Evolutionary conservation across 2,113 vertebrate species (phyloP), one percentile per base, ranked within the genome.

Genomic region (Callithrix jacchus): DNA sequence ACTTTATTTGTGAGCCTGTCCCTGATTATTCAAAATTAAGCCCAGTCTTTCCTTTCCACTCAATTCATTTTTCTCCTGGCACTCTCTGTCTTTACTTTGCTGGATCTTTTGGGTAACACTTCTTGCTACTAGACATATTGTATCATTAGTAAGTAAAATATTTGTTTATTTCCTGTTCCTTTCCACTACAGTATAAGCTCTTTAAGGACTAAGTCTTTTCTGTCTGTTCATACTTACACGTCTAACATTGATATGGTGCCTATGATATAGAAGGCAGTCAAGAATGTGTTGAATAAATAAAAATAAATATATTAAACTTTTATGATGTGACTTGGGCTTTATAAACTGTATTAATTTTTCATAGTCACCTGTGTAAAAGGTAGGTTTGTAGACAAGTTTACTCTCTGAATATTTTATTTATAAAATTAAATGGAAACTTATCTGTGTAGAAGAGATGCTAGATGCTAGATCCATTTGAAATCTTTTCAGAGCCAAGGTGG

Each of bases 1-100:
- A 45, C 27, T 89, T 74, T 79, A 54, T n/a, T 84, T 93, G 42
- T 95, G 90, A 95, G 47, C 21, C n/a, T 30, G 70, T 76, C 30
- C 10, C 23, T 87, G 37, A 25, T 76, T 82, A 90, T 83, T 95
- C 5, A 76, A 56, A 90, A 68, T 49, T 58, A 70, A 64, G 32
- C 13, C 2, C 9, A 16, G 4, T 68, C 18, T 32, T 4, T 5
- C 5, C 37, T 82, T 14, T 18, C 17, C 3, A 80, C 40, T 82
- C 58, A 82, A 54, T 93, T 91, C 8, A 8, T 30, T 52, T 81
- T 17, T 40, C 27, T 87, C 40, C 23, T 52, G 80, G 21, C 5
- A 61, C 17, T 90, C 35, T 45, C 10, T 94, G 45, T 79, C 40
- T 90, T 68, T 70, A 30, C 27, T 17, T 64, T 68, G 56, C 40